Evolutionary conservation across 2,888 invertebrate species (phyloP).

Genomic region (Drosophila incognita): DNA sequence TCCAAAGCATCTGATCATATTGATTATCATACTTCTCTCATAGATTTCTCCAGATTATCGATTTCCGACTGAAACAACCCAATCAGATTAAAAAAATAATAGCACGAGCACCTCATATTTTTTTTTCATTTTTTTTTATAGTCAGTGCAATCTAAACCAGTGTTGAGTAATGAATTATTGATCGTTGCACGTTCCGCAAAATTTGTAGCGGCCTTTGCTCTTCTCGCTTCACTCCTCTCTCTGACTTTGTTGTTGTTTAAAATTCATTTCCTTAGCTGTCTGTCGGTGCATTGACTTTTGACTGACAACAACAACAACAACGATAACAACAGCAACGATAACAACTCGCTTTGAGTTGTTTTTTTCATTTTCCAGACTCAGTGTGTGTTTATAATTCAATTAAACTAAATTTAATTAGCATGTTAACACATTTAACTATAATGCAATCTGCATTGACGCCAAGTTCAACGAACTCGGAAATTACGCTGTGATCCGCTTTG

Average conservation of each 20-base stretch:
- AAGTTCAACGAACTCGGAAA: constrained; percentile 45
- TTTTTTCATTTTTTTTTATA: background rate
- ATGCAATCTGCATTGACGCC: constrained; percentile 58
- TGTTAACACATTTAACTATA: constrained; percentile 67
- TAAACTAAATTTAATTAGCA: constrained; percentile 77
- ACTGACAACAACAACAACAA: constrained; percentile 30
- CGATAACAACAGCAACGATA: constrained; percentile 18
- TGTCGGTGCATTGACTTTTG: constrained; percentile 68
- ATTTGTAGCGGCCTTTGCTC: constrained; percentile 20
- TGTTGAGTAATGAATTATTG: constrained; percentile 3
- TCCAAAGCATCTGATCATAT: background rate
- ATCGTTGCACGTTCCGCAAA: constrained; percentile 19
- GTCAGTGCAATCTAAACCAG: background rate
- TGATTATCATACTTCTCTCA: background rate
- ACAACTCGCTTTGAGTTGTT: constrained; percentile 52
- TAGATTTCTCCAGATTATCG: background rate
- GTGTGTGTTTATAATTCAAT: constrained; percentile 59
- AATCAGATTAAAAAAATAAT: background rate
- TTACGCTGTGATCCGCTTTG: constrained; percentile 13
- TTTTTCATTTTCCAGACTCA: constrained; percentile 31
- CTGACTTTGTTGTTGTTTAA: constrained; percentile 20
- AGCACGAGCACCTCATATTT: background rate
- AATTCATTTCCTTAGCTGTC: constrained; percentile 53
- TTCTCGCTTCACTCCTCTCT: constrained; percentile 2
- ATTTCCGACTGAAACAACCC: background rate